Conservation (phyloP, 2,113 vertebrate genomes). For the Pterocles gutturalis region DNA sequence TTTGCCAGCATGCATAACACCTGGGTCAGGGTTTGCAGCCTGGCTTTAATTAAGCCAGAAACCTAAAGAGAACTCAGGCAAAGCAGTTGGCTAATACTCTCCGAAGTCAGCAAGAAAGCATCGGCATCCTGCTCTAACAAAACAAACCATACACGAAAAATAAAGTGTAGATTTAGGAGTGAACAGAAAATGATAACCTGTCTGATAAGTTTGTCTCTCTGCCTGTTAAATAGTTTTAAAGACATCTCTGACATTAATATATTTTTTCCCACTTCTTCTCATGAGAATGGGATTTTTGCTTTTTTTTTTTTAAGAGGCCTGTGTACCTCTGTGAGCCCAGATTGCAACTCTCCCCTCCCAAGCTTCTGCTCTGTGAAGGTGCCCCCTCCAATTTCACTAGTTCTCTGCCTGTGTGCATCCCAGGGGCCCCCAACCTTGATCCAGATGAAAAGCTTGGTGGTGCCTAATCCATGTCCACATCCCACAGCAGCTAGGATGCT, state of each 20-base stretch:
- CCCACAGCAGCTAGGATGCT: background rate
- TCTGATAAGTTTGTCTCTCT: background rate
- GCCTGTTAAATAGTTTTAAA: background rate
- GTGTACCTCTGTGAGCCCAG: background rate
- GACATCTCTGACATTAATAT: background rate
- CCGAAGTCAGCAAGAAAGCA: background rate
- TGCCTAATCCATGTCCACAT: background rate
- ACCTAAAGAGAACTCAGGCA: background rate
- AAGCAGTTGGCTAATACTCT: background rate
- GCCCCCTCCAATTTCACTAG: background rate
- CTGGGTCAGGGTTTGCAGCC: background rate
- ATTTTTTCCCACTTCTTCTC: background rate
- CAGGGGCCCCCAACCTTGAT: background rate
- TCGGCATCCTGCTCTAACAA: background rate
- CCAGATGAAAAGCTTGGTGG: background rate
- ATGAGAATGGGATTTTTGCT: background rate
- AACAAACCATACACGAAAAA: background rate
- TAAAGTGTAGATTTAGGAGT: background rate
- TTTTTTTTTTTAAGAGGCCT: background rate
- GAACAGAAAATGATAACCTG: background rate
- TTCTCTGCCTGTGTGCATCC: background rate
- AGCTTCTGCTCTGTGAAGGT: background rate
- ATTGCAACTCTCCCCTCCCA: background rate
- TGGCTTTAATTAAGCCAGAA: slow-evolving; percentile 19
- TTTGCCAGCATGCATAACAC: background rate